A percentile compares a stretch with the other conserved stretches of the same genome.
phyloP scores from a whole-genome alignment of 2,888 invertebrate species.

The Nemoura dubitans region DNA sequence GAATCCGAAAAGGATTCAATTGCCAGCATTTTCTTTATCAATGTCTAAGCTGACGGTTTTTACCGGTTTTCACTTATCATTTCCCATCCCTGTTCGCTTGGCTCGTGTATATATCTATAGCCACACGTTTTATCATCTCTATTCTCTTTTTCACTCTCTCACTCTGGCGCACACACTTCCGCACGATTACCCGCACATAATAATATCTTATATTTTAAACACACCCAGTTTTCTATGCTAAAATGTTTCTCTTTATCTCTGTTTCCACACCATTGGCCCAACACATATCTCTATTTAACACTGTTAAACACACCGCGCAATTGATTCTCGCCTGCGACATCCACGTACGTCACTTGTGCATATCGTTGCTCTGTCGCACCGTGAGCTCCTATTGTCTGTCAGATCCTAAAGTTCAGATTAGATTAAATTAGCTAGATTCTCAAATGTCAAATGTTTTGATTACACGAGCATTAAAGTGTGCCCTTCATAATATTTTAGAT shows the following conservation, averaged over 20 bases:
- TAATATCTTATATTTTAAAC: constrained; percentile 35
- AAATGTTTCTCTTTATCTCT: constrained; percentile 28
- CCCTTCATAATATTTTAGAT: constrained; percentile 37
- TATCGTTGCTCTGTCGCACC: constrained; percentile 19
- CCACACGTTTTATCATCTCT: not conserved
- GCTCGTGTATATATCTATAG: constrained; percentile 10
- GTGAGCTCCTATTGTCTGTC: constrained; percentile 39
- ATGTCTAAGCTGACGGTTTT: constrained; percentile 1
- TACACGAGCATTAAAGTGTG: constrained; percentile 42
- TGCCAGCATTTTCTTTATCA: constrained; percentile 5
- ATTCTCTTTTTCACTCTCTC: constrained; percentile 15
- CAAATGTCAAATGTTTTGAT: constrained; percentile 42
- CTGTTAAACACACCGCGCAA: constrained; percentile 22
- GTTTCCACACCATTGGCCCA: constrained; percentile 29
- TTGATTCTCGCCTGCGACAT: not conserved
- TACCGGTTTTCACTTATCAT: constrained; percentile 19
- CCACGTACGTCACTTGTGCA: not conserved
- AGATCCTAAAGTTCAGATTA: constrained; percentile 42
- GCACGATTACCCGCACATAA: constrained; percentile 21
- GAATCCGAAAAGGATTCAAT: constrained; percentile 12
- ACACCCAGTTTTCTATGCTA: constrained; percentile 27
- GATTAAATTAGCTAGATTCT: constrained; percentile 43
- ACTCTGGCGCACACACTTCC: constrained; percentile 17
- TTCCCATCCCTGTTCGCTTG: not conserved
- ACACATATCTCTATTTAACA: constrained; percentile 37